Conservation (phyloP, 1,140 invertebrate species). For the Charaxes varanes region DNA sequence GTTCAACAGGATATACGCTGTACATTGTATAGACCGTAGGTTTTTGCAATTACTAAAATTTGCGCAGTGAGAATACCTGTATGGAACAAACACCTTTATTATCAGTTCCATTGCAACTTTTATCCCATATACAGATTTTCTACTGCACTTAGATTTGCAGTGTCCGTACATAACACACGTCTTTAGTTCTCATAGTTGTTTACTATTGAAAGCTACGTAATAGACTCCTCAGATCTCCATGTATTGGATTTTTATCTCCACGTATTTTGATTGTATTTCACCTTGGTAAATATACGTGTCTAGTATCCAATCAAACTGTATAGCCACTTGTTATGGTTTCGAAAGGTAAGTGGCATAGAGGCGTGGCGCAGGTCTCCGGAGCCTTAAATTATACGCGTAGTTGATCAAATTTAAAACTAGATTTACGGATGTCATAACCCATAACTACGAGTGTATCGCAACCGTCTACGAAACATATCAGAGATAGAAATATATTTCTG, state of each 20-base stretch:
- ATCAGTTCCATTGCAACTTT: background rate
- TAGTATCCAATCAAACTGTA: constrained; percentile 7
- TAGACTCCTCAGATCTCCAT: constrained; percentile 8
- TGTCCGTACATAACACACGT: constrained; percentile 20
- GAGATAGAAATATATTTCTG: too few relatives aligned
- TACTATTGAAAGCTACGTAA: constrained; percentile 21
- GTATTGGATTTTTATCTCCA: constrained; percentile 4
- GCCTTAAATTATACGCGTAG: constrained; percentile 1
- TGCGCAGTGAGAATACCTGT: background rate
- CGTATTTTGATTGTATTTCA: constrained; percentile 1
- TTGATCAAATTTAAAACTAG: constrained; percentile 2
- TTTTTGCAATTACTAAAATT: background rate
- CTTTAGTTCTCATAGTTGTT: constrained; percentile 20
- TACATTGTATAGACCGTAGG: background rate
- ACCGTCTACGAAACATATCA: too few relatives aligned
- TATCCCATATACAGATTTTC: constrained; percentile 1
- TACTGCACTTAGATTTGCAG: background rate
- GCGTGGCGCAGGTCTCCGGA: constrained; percentile 6
- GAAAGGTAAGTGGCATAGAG: constrained; percentile 9
- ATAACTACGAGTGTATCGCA: too few relatives aligned
- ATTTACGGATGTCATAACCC: background rate
- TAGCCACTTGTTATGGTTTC: constrained; percentile 15
- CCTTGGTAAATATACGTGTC: constrained; percentile 5
- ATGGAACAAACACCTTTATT: background rate
- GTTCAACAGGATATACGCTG: background rate